Percentiles rank a stretch among this genome's conserved stretches.
Conservation (phyloP, 2,113 vertebrate species). For the Ancistrus triradiatus region DNA sequence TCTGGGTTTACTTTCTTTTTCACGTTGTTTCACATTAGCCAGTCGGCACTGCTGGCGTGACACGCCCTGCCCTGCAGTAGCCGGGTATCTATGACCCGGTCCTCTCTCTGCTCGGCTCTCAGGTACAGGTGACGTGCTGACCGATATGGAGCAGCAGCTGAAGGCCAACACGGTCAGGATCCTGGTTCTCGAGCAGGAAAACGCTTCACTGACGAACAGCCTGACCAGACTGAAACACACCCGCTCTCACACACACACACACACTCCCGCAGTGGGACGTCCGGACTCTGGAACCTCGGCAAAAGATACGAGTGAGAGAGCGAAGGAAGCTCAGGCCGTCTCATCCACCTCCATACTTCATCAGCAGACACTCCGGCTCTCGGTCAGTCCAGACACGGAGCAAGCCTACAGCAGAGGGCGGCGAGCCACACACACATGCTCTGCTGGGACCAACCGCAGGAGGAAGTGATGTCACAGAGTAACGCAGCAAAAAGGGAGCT, state of each 20-base stretch:
- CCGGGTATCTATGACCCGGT: no score
- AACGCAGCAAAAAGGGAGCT: no score
- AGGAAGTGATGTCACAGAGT: conserved; percentile 51
- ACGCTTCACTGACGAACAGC: conserved; percentile 60
- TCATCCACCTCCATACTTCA: conserved; percentile 38
- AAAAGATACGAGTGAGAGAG: conserved; percentile 4
- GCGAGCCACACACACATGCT: conserved; percentile 11
- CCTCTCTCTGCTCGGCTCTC: conserved; percentile 58
- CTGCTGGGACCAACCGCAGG: conserved; percentile 30
- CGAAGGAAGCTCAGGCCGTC: conserved; percentile 34
- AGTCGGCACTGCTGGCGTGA: no score
- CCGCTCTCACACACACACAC: not conserved
- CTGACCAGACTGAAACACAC: conserved; percentile 69
- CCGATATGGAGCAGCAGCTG: conserved; percentile 88
- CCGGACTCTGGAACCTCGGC: conserved; percentile 13
- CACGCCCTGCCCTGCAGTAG: no score
- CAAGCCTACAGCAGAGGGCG: conserved; percentile 33
- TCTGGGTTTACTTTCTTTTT: no score
- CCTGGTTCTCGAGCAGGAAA: conserved; percentile 80
- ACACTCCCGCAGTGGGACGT: conserved; percentile 28
- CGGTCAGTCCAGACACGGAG: conserved; percentile 25
- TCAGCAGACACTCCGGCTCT: conserved; percentile 52
- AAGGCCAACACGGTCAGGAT: conserved; percentile 81
- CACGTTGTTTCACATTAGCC: no score
- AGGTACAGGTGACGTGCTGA: conserved; percentile 75